Conservation (phyloP, 2,113 vertebrate species). For the Sinocyclocheilus maitianheensis region DNA sequence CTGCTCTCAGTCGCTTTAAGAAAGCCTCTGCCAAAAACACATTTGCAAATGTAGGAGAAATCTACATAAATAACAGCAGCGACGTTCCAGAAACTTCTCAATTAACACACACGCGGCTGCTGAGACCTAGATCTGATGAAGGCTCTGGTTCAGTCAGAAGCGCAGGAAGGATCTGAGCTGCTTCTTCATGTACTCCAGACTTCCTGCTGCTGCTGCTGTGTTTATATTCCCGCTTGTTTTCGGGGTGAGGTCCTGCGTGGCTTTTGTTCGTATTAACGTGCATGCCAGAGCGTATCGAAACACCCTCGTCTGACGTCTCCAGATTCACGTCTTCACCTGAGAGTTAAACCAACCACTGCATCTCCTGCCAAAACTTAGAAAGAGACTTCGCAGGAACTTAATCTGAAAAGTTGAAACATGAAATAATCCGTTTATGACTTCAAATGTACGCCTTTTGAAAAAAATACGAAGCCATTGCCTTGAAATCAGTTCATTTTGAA, state of each 20-base stretch:
- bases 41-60: neutral
- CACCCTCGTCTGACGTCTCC: neutral
- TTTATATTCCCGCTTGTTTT: neutral
- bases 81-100: neutral
- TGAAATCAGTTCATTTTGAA: neutral
- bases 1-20: neutral
- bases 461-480: neutral
- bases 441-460: neutral
- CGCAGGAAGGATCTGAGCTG: slow-evolving; percentile 19
- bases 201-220: neutral
- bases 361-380: neutral
- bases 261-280: neutral
- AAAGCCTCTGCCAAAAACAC: neutral
- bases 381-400: neutral
- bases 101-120: neutral
- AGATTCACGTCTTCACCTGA: slow-evolving; percentile 1
- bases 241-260: neutral
- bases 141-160: no score
- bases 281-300: neutral
- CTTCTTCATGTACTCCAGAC: slow-evolving; percentile 8
- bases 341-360: neutral
- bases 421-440: neutral
- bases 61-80: neutral
- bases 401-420: no score
- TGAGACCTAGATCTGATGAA: neutral